A percentile compares a stretch with the other conserved stretches of the same genome.
Conservation (phyloP, 2,113 vertebrate genomes). For the Channa argus region DNA sequence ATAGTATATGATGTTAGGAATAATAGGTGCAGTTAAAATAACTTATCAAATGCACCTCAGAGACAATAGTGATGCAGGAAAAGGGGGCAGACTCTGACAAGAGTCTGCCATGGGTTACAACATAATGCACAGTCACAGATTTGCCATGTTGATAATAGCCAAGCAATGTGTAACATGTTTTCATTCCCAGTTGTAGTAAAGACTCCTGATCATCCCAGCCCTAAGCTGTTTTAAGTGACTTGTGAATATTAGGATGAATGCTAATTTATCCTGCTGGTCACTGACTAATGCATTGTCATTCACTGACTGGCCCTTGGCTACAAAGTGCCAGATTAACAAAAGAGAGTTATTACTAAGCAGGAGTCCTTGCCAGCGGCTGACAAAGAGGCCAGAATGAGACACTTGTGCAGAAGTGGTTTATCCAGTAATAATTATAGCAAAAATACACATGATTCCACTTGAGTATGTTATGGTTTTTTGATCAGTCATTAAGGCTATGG, state of each 20-base stretch:
- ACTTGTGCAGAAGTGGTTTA: neutral
- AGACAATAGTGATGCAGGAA: slow-evolving; percentile 47
- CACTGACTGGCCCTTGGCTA: slow-evolving; percentile 2
- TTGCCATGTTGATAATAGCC: neutral
- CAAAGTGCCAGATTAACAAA: neutral
- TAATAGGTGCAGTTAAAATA: slow-evolving; percentile 72
- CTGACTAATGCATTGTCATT: slow-evolving; percentile 2
- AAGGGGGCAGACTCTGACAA: slow-evolving; percentile 23
- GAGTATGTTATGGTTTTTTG: neutral
- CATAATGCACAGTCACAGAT: slow-evolving; percentile 11
- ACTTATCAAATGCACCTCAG: slow-evolving; percentile 63
- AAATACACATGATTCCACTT: neutral
- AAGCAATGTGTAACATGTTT: neutral
- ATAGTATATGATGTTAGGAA: slow-evolving; percentile 73
- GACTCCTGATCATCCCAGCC: neutral
- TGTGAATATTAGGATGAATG: neutral
- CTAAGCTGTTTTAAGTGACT: neutral
- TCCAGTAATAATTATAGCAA: neutral
- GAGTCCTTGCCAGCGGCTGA: slow-evolving; percentile 1
- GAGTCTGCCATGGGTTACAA: slow-evolving; percentile 14
- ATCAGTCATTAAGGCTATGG: neutral
- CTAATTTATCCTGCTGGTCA: slow-evolving; percentile 3
- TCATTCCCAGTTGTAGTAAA: neutral
- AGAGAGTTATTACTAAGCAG: slow-evolving; percentile 14
- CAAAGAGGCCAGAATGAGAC: neutral